A percentile compares a stretch with the other conserved stretches of the same genome.
Conservation (phyloP, 2,888 invertebrate genomes). For the Copidosoma aretas region DNA sequence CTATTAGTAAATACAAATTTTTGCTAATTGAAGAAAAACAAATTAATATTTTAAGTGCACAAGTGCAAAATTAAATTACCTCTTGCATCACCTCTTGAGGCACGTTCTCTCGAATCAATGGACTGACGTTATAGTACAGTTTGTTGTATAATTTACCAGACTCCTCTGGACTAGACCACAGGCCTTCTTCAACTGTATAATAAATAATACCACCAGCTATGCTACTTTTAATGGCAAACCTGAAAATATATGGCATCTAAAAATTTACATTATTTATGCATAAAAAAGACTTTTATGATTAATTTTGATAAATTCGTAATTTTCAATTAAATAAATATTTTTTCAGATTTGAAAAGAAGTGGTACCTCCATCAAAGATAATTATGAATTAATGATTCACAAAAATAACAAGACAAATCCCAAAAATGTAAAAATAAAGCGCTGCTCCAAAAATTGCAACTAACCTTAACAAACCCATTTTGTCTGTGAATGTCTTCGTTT, state of each 20-base stretch:
- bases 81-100: slow-evolving; percentile 50
- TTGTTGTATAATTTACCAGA: slow-evolving; percentile 56
- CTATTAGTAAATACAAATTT: slow-evolving; percentile 39
- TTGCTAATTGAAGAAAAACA: background rate
- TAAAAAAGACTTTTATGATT: background rate
- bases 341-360: too few species aligned
- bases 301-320: too few species aligned
- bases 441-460: background rate
- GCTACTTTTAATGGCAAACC: slow-evolving; percentile 55
- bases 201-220: slow-evolving; percentile 58
- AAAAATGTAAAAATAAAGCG: background rate
- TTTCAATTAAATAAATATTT: background rate
- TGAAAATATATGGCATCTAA: slow-evolving; percentile 39
- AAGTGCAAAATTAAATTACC: slow-evolving; percentile 38
- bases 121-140: slow-evolving; percentile 52
- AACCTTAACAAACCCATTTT: background rate
- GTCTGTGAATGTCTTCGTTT: too few species aligned
- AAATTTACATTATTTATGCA: background rate
- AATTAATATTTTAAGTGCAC: background rate
- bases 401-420: background rate
- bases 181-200: slow-evolving; percentile 56
- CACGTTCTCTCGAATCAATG: slow-evolving; percentile 52
- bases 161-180: slow-evolving; percentile 60
- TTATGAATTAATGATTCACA: background rate
- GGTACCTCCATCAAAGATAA: too few species aligned